phyloP scores from a whole-genome alignment of 1,140 invertebrate species.

The Tetramorium simillimum region DNA sequence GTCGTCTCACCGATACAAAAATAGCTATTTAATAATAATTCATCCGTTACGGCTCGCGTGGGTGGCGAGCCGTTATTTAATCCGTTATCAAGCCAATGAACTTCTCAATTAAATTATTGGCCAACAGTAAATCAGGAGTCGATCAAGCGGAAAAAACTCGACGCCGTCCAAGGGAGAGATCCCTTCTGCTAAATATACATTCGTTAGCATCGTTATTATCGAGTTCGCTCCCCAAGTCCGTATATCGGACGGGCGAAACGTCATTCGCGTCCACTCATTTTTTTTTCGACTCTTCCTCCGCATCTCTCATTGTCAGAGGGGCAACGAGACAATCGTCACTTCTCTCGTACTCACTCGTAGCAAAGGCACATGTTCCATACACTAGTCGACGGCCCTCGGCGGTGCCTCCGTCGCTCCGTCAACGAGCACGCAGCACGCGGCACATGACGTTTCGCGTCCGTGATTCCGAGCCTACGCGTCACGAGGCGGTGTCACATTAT shows the following conservation, averaged over 20 bases:
- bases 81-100: constrained; percentile 27
- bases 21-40: constrained; percentile 44
- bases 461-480: neutral
- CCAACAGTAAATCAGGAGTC: neutral
- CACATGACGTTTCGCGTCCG: constrained; percentile 8
- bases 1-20: neutral
- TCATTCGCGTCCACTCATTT: neutral
- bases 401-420: constrained; percentile 45
- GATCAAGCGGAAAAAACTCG: neutral
- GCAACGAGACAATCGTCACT: neutral
- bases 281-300: neutral
- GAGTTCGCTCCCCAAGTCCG: neutral
- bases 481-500: constrained; percentile 36
- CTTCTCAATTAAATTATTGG: constrained; percentile 12
- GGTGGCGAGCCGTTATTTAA: constrained; percentile 23
- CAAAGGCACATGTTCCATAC: constrained; percentile 63
- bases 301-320: neutral
- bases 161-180: neutral
- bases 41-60: constrained; percentile 13
- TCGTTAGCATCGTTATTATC: neutral
- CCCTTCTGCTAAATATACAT: neutral
- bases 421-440: neutral
- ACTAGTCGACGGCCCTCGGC: constrained; percentile 24
- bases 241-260: neutral
- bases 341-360: constrained; percentile 52